phyloP scores from a whole-genome alignment of 1,140 invertebrate genomes.

The Papilio aristodemus region DNA sequence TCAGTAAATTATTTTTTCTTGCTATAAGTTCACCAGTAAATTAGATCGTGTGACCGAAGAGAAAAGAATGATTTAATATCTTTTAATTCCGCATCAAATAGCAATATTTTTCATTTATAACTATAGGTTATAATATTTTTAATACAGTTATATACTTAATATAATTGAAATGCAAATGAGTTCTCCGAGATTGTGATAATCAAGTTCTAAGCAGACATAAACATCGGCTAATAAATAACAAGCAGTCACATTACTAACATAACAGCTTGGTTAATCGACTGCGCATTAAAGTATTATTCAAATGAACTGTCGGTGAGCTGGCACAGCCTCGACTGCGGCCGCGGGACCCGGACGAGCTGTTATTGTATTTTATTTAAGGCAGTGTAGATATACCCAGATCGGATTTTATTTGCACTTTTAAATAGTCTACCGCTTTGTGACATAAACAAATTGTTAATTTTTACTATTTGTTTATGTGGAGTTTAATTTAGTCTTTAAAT shows the following conservation, averaged over 20 bases:
- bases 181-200: conserved; percentile 8
- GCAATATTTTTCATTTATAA: background rate
- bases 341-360: no score
- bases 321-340: no score
- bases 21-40: background rate
- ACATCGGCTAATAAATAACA: conserved; percentile 6
- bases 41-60: background rate
- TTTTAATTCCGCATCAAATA: conserved; percentile 3
- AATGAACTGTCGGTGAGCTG: background rate
- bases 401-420: no score
- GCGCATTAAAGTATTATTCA: background rate
- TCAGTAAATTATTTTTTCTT: no score
- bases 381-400: no score
- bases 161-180: background rate
- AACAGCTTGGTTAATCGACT: background rate
- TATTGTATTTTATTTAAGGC: no score
- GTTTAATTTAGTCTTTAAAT: no score
- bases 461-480: no score
- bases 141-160: background rate
- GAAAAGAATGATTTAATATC: background rate
- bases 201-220: conserved; percentile 2
- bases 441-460: no score
- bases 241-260: conserved; percentile 4
- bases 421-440: no score
- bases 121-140: background rate